Conservation (phyloP, 2,888 invertebrate genomes). For the Fabriciana adippe region DNA sequence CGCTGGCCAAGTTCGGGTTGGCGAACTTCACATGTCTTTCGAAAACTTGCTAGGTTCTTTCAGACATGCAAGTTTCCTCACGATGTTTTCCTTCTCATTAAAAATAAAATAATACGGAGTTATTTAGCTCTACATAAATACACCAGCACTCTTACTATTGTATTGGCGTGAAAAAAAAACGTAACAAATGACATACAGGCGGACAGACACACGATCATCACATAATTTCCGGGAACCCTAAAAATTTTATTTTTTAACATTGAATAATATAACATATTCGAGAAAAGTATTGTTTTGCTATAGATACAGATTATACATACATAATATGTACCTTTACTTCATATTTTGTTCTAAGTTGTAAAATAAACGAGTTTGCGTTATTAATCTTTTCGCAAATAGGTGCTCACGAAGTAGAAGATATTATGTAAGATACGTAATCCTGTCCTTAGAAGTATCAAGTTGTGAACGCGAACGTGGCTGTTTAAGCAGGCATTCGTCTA, state of each 20-base stretch:
- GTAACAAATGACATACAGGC: too few species aligned
- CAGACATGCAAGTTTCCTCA: too few species aligned
- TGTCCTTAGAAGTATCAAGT: slow-evolving; percentile 16
- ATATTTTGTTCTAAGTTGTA: background rate
- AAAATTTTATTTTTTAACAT: background rate
- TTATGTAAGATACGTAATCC: slow-evolving; percentile 12
- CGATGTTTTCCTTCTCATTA: too few species aligned
- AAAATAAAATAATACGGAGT: too few species aligned
- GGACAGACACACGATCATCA: too few species aligned
- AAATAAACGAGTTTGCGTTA: slow-evolving; percentile 15
- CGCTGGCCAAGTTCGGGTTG: too few species aligned
- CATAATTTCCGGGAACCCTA: too few species aligned
- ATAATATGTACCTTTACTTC: slow-evolving; percentile 8
- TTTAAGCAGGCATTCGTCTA: slow-evolving; percentile 10
- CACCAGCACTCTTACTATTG: too few species aligned
- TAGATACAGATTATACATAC: background rate
- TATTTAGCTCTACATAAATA: too few species aligned
- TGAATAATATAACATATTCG: background rate
- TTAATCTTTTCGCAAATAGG: slow-evolving; percentile 15
- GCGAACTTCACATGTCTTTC: too few species aligned
- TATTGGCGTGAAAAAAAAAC: too few species aligned
- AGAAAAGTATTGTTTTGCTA: background rate
- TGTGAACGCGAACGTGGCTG: slow-evolving; percentile 12
- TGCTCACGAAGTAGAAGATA: slow-evolving; percentile 4
- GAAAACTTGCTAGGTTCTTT: too few species aligned